Percentiles rank a stretch among this genome's conserved stretches.
These are phyloP conservation scores for Thamnophis sirtalis DNA, from an alignment of 2,113 vertebrate genomes.

Conservation along the genomic window DNA sequence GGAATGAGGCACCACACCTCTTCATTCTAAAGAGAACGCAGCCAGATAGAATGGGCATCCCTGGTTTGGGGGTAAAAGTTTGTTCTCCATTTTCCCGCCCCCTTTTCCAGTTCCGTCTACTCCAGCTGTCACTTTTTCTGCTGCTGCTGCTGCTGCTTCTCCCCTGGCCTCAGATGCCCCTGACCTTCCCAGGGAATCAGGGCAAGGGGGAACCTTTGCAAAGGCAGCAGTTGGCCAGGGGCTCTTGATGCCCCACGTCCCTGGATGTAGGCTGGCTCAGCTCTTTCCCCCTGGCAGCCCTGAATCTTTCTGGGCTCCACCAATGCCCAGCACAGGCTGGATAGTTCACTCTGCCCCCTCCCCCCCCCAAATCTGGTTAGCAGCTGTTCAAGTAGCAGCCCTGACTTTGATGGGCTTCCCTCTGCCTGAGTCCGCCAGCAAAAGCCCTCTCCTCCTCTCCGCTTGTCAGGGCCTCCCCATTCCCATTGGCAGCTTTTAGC, in stretches of 20 bases:
- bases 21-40: not conserved
- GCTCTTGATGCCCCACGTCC: not conserved
- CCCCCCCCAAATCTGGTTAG: constrained; percentile 83
- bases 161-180: not conserved
- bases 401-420: constrained; percentile 91
- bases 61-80: not conserved
- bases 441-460: constrained; percentile 78
- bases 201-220: not conserved
- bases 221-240: not conserved
- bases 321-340: constrained; percentile 51
- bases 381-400: constrained; percentile 88
- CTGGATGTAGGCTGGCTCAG: not conserved
- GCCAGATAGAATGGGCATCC: not conserved
- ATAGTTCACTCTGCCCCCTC: constrained; percentile 78
- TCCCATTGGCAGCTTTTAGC: constrained; percentile 89
- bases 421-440: constrained; percentile 82
- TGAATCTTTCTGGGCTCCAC: not conserved
- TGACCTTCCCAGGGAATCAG: not conserved
- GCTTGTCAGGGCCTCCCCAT: constrained; percentile 69
- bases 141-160: not conserved
- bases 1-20: not conserved
- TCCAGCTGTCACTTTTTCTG: not conserved
- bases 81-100: not conserved
- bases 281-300: not conserved
- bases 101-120: no score